phyloP scores from a whole-genome alignment of 2,797 vertebrate genomes.

The Eulemur mongoz region DNA sequence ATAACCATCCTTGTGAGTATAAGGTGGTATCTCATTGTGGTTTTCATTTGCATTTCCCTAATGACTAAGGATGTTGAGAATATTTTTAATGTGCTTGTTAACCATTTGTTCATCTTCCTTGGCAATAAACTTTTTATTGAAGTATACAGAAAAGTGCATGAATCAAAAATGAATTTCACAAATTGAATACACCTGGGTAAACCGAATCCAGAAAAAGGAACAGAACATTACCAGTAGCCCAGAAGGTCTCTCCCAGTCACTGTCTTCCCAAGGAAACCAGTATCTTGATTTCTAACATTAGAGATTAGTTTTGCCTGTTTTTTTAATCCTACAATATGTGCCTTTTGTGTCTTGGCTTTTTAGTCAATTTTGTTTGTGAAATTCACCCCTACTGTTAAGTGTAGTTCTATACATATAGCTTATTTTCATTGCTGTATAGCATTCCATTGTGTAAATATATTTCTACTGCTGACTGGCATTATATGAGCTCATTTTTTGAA shows the following conservation, averaged over 20 bases:
- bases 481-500: not conserved
- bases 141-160: not conserved
- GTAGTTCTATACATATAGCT: not conserved
- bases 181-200: not conserved
- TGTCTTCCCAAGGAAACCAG: not conserved
- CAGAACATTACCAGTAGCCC: not conserved
- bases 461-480: not conserved
- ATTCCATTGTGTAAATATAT: not conserved
- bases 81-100: slow-evolving; percentile 38
- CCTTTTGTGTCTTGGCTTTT: slow-evolving; percentile 3
- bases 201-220: not conserved
- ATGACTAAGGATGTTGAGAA: not conserved
- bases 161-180: slow-evolving; percentile 46
- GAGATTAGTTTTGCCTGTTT: slow-evolving; percentile 4
- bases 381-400: not conserved
- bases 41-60: slow-evolving; percentile 34
- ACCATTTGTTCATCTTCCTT: slow-evolving; percentile 4
- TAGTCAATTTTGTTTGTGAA: not conserved
- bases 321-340: not conserved
- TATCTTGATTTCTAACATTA: slow-evolving; percentile 19
- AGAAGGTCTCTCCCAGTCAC: not conserved
- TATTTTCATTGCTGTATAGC: not conserved
- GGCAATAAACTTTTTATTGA: slow-evolving; percentile 13
- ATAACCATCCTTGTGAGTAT: not conserved
- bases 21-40: not conserved